Percentiles rank a stretch among this genome's conserved stretches.
phyloP scores from a whole-genome alignment of 2,113 vertebrate genomes.

The Zeus faber region DNA sequence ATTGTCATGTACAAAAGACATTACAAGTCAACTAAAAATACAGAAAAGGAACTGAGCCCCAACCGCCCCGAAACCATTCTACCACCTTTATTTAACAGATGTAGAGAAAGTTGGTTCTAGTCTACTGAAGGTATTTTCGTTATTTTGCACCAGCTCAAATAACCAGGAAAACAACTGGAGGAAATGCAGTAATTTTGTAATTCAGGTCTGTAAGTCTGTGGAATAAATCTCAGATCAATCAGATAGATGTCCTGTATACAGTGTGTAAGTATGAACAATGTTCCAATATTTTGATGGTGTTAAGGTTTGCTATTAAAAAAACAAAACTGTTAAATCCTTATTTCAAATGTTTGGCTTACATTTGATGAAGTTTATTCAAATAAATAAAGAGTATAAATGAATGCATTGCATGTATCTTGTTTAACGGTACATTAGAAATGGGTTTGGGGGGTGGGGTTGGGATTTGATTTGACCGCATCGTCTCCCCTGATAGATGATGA shows the following conservation, averaged over 20 bases:
- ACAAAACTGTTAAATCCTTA: conserved; percentile 97
- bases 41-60: too few species aligned
- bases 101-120: conserved; percentile 39
- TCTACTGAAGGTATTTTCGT: conserved; percentile 43
- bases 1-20: neutral
- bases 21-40: too few species aligned
- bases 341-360: conserved; percentile 95
- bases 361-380: conserved; percentile 96
- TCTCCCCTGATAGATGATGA: too few species aligned
- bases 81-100: conserved; percentile 56
- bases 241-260: conserved; percentile 86
- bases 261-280: conserved; percentile 86
- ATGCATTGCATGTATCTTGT: conserved; percentile 81
- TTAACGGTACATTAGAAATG: too few species aligned
- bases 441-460: too few species aligned
- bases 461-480: too few species aligned
- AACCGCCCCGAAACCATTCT: too few species aligned
- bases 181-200: conserved; percentile 91
- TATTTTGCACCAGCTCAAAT: conserved; percentile 63
- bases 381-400: conserved; percentile 92
- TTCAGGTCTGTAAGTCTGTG: conserved; percentile 92
- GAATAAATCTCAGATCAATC: conserved; percentile 85
- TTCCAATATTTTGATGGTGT: conserved; percentile 98
- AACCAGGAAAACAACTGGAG: conserved; percentile 78
- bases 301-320: conserved; percentile 98